Evolutionary conservation across 1,140 invertebrate genomes (phyloP).

Genomic region (Kradibia gibbosae): DNA sequence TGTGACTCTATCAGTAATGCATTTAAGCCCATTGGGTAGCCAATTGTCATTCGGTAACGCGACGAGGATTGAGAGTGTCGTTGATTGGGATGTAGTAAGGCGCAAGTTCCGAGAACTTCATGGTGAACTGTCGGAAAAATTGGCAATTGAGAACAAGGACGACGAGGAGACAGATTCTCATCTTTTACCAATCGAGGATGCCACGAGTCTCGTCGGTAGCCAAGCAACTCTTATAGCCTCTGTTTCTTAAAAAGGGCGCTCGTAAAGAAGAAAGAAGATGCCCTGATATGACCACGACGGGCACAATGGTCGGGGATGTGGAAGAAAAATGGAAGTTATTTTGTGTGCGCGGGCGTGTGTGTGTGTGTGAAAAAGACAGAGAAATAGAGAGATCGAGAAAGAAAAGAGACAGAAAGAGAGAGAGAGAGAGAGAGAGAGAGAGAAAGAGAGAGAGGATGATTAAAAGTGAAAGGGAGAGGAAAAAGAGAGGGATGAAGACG

Average conservation of each 20-base stretch:
- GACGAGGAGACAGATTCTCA: slow-evolving; percentile 36
- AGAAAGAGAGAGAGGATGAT: too few species aligned
- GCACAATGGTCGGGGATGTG: too few species aligned
- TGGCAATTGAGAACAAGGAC: slow-evolving; percentile 47
- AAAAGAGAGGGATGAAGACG: not conserved
- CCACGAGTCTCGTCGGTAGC: slow-evolving; percentile 40
- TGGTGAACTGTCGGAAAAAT: slow-evolving; percentile 70
- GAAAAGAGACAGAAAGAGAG: not conserved
- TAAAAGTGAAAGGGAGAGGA: not conserved
- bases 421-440: not conserved
- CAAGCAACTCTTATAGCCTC: slow-evolving; percentile 46
- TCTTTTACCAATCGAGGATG: slow-evolving; percentile 35
- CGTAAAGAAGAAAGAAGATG: not conserved
- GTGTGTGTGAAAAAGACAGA: not conserved
- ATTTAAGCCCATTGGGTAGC: slow-evolving; percentile 85
- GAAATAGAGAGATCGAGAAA: not conserved
- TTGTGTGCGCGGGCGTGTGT: not conserved
- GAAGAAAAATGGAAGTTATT: not conserved
- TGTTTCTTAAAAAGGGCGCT: not conserved
- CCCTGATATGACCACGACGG: not conserved
- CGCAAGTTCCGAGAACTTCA: slow-evolving; percentile 89
- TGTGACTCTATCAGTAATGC: slow-evolving; percentile 82
- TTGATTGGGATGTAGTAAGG: slow-evolving; percentile 91
- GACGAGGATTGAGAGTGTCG: slow-evolving; percentile 88
- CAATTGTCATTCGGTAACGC: slow-evolving; percentile 84